Evolutionary conservation across 2,113 vertebrate species (phyloP).

Genomic region (Bufo gargarizans): DNA sequence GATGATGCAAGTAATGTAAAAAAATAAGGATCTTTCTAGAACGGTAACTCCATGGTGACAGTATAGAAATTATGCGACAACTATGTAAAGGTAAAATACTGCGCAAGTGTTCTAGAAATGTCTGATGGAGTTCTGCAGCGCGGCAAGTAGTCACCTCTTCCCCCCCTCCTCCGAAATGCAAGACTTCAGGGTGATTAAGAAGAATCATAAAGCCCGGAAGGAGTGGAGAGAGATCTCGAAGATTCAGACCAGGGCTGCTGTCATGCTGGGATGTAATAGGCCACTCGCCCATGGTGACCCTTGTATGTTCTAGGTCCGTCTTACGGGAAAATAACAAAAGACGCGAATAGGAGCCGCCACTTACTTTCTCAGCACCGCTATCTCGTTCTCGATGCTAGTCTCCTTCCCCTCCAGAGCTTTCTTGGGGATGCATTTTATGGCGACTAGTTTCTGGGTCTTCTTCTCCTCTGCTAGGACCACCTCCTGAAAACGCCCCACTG

Average conservation of each 20-base stretch:
- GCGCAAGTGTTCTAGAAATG: neutral
- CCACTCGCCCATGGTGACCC: neutral
- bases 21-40: neutral
- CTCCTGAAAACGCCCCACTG: slow-evolving; percentile 97
- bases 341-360: slow-evolving; percentile 59
- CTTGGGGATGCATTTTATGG: slow-evolving; percentile 97
- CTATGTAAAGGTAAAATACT: neutral
- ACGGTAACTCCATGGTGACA: neutral
- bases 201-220: neutral
- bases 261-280: slow-evolving; percentile 1
- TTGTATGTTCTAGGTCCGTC: neutral
- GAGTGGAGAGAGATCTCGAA: neutral
- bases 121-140: neutral
- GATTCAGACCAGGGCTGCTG: neutral
- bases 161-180: too few relatives aligned
- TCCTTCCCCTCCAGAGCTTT: slow-evolving; percentile 95
- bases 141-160: neutral
- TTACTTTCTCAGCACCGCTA: slow-evolving; percentile 94
- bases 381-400: slow-evolving; percentile 97
- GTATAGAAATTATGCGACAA: neutral
- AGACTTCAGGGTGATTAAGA: slow-evolving; percentile 13
- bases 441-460: slow-evolving; percentile 87
- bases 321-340: slow-evolving; percentile 13
- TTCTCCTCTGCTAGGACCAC: slow-evolving; percentile 95
- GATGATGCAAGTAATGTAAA: neutral